Base-by-base conservation (phyloP, 2,888 invertebrate species). In the Drosophila longiperda region DNA sequence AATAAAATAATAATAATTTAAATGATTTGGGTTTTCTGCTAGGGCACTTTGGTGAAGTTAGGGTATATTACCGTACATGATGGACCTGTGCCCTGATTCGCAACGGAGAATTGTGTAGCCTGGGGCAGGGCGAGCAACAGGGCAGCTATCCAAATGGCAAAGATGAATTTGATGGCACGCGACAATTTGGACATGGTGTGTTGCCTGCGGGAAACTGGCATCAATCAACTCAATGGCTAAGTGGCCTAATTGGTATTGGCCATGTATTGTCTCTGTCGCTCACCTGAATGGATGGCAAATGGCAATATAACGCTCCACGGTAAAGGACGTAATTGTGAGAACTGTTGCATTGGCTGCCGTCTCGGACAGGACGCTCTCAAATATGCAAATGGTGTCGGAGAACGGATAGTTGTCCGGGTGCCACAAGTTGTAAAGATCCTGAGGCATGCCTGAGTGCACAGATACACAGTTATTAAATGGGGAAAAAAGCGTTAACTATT, bases 151-250 rank as follows among this genome's bases (percentile, higher is more conserved):
- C 98, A 99, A 72, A 98, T 95, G 50, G 95, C 93, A 33, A 97
- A 92, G 52, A 98, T 97, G 83, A 97, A 95, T 90, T 96, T 96
- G 60, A 97, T 94, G 11, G 97, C 98, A 55, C 98, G 94, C 23
- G 97, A 96, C 48, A 98, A 93, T 87, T 97, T 97, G 5, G 98
- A 97, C 95, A 97, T 96, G 70, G 97, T 97, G 91, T 98, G 98
- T 73, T 93, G 93, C 79, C 93, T 93, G 69, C 40, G 29, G 29
- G 58, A 38, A 74, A 45, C 53, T 40, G 57, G 42, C 64, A 75
- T 66, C 74, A 75, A 79, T 85, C 77, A 85, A 61, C 33, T 40
- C 48, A 60, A 62, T 8, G 55, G 26, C 58, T 23, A n/a, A 23
- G 40, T 32, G 11, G 29, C 38, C 29, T n/a, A 29, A 4, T 38